Evolutionary conservation across 2,888 invertebrate genomes (phyloP).

Genomic region (Hoplodrina blanda): DNA sequence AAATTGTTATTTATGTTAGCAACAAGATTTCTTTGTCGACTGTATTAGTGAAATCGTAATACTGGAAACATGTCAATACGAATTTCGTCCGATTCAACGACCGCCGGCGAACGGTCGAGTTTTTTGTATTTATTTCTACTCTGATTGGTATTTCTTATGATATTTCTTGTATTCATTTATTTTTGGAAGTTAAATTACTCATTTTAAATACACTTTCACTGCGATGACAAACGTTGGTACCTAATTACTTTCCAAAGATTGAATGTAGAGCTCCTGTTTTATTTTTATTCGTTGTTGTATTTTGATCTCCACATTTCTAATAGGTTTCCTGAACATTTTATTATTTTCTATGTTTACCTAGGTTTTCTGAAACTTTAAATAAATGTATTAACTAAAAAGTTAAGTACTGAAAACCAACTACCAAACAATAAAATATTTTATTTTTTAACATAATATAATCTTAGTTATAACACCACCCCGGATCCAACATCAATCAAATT

Average conservation of each 20-base stretch:
- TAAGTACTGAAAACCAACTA: neutral
- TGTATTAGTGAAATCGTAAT: constrained; percentile 85
- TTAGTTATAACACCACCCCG: neutral
- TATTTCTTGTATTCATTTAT: constrained; percentile 55
- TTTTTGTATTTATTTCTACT: constrained; percentile 54
- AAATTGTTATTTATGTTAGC: constrained; percentile 74
- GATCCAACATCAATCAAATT: constrained; percentile 35
- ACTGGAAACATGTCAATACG: constrained; percentile 89
- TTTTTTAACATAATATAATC: neutral
- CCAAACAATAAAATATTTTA: constrained; percentile 17
- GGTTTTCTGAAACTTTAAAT: neutral
- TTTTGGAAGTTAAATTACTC: constrained; percentile 42
- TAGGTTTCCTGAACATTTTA: neutral
- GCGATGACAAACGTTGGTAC: constrained; percentile 13
- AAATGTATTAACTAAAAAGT: neutral
- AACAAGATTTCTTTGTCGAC: constrained; percentile 79
- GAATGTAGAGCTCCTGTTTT: constrained; percentile 7
- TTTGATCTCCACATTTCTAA: neutral
- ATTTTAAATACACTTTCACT: constrained; percentile 59
- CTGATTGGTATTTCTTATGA: constrained; percentile 57
- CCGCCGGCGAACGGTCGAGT: constrained; percentile 66
- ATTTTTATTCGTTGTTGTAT: neutral
- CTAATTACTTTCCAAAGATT: constrained; percentile 19
- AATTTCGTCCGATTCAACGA: constrained; percentile 79
- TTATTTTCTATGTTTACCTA: neutral